Evolutionary conservation across 23 tunicate genomes (phyloP), one percentile per base, ranked within the genome.

Genomic region (Ascidia mentula): DNA sequence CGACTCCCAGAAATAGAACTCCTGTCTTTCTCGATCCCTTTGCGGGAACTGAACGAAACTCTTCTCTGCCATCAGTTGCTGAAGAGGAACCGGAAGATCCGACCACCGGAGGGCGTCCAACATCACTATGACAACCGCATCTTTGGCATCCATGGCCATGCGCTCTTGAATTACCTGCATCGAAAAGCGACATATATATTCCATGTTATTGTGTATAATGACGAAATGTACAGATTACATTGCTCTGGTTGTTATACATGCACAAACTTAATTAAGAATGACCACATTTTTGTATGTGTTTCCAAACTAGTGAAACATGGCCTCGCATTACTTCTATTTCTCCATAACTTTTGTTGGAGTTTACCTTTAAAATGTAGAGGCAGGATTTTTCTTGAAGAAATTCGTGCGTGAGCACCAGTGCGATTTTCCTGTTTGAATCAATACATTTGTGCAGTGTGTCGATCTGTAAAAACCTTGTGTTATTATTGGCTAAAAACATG

Each of bases 1-100:
- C 31, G 72, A 79, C 30, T 94, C 98, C 98, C 98, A 94, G 84
- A 94, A 94, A 46, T 84, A 78, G 60, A 77, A 78, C 28, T 84
- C 86, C 75, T 85, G 89, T 76, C 98, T 77, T 31, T 78, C 88
- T 38, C 87, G 73, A 46, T 77, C 77, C 31, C 85, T 81, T 59
- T 82, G 77, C 0, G 98, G 98, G 81, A 32, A 94, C 70, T 94
- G 91, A 7, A 94, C 73, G 77, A 89, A 94, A 9, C 87, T 89
- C 77, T 94, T 94, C 34, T 94, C 98, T 34, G 69, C 77, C 87
- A 89, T 72, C 69, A 94, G 34, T 32, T 73, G 37, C 71, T 94
- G 82, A 28, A 94, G 59, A 18, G 84, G 22, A 13, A 77, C 72
- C 0, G 98, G 98, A 87, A 94, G 82, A 4, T 87, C 70, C 32